These are phyloP conservation scores for Semaprochilodus insignis DNA, from an alignment of 2,797 vertebrate species.

Conservation along the genomic window DNA sequence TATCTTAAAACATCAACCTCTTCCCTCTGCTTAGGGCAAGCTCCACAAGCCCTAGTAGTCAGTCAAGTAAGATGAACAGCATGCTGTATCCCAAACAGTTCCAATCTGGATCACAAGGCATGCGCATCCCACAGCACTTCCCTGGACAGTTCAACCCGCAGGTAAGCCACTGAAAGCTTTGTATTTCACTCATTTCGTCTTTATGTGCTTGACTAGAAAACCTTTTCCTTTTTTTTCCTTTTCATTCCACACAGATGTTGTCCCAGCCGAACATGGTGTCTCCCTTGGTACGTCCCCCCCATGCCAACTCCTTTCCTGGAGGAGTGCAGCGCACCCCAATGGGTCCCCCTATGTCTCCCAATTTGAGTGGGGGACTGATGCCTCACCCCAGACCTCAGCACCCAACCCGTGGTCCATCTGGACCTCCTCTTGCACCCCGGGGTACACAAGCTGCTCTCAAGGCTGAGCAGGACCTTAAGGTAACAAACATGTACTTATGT, in stretches of 20 bases:
- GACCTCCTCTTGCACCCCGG: slow-evolving; percentile 85
- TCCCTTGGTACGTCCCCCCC: slow-evolving; percentile 92
- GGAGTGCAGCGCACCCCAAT: slow-evolving; percentile 91
- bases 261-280: slow-evolving; percentile 96
- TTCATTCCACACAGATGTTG: slow-evolving; percentile 83
- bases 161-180: slow-evolving; percentile 70
- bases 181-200: not conserved
- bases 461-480: slow-evolving; percentile 94
- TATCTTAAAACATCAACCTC: not conserved
- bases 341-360: slow-evolving; percentile 86
- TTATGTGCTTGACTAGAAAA: not conserved
- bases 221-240: too few species aligned
- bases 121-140: slow-evolving; percentile 94
- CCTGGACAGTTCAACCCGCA: slow-evolving; percentile 96
- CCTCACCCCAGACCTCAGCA: slow-evolving; percentile 90
- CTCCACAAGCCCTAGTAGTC: slow-evolving; percentile 97
- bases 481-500: slow-evolving; percentile 60
- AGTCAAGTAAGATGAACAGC: slow-evolving; percentile 98
- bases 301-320: slow-evolving; percentile 91
- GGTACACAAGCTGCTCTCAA: slow-evolving; percentile 89
- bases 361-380: slow-evolving; percentile 91
- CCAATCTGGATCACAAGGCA: slow-evolving; percentile 86
- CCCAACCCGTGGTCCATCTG: slow-evolving; percentile 85
- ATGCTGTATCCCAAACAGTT: slow-evolving; percentile 99
- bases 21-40: slow-evolving; percentile 84